phyloP scores from a whole-genome alignment of 2,888 invertebrate species.

The Ochlodes sylvanus region DNA sequence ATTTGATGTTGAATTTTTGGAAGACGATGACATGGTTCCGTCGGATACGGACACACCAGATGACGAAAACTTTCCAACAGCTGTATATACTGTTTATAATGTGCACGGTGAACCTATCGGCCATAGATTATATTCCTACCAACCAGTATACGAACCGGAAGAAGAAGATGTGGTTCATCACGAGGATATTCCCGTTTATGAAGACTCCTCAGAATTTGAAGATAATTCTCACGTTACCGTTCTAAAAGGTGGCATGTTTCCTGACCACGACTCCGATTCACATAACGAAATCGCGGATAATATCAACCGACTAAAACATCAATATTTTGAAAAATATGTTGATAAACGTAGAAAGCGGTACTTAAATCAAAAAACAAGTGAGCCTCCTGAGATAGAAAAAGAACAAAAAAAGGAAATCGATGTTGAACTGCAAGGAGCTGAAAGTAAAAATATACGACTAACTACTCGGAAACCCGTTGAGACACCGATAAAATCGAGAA shows the following conservation, averaged over 20 bases:
- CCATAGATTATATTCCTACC: conserved; percentile 76
- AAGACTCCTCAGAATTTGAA: conserved; percentile 60
- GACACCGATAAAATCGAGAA: conserved; percentile 52
- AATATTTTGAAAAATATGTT: conserved; percentile 76
- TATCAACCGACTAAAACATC: conserved; percentile 74
- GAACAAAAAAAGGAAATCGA: conserved; percentile 57
- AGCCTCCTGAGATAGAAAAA: conserved; percentile 36
- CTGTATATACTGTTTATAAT: conserved; percentile 77
- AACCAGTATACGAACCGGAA: conserved; percentile 79
- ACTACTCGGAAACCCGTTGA: conserved; percentile 51
- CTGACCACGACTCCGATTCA: conserved; percentile 54
- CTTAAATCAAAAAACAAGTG: conserved; percentile 59
- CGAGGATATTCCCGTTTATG: conserved; percentile 67
- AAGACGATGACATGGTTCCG: conserved; percentile 60
- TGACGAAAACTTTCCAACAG: conserved; percentile 71
- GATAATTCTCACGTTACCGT: conserved; percentile 68
- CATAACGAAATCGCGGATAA: conserved; percentile 57
- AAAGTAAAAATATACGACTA: conserved; percentile 51
- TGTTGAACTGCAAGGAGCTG: conserved; percentile 60
- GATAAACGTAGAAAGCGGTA: conserved; percentile 76
- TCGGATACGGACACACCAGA: conserved; percentile 51
- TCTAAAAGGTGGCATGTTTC: conserved; percentile 75
- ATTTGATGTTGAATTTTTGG: conserved; percentile 63
- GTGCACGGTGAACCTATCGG: conserved; percentile 80
- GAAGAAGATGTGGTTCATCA: conserved; percentile 65